A percentile compares a stretch with the other conserved stretches of the same genome.
These are phyloP conservation scores for Ophioderma brevispina DNA, from an alignment of 35 echinoderm and acorn worm genomes.

Conservation along the genomic window DNA sequence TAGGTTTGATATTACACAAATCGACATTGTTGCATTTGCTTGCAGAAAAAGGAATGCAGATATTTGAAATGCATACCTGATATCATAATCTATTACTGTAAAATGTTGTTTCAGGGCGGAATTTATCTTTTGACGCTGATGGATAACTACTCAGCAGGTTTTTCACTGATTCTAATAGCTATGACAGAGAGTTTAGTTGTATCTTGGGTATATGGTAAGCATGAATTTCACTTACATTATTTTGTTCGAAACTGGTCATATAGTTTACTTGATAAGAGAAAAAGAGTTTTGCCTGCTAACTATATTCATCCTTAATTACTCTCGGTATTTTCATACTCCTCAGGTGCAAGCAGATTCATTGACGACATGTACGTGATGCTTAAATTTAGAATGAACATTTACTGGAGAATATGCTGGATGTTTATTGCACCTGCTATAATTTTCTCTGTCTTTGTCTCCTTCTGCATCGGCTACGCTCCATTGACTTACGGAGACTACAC, in stretches of 20 bases:
- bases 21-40: too few species aligned
- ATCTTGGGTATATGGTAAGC: conserved; percentile 44
- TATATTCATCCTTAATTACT: too few species aligned
- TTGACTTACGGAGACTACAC: background rate
- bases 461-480: background rate
- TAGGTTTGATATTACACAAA: too few species aligned
- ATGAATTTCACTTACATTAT: background rate
- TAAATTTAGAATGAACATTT: conserved; percentile 11
- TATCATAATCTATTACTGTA: background rate
- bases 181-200: conserved; percentile 23
- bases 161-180: conserved; percentile 47
- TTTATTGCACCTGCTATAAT: conserved; percentile 14
- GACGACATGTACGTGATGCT: conserved; percentile 41
- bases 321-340: too few species aligned
- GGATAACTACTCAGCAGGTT: conserved; percentile 61
- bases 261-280: too few species aligned
- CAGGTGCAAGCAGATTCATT: conserved; percentile 30
- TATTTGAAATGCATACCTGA: too few species aligned
- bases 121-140: conserved; percentile 56
- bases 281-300: too few species aligned
- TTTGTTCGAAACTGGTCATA: too few species aligned
- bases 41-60: too few species aligned
- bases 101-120: conserved; percentile 44
- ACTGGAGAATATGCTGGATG: conserved; percentile 43
- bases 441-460: background rate